These are phyloP conservation scores for Ectemnius cavifrons DNA, from an alignment of 2,888 invertebrate genomes.

Conservation along the genomic window DNA sequence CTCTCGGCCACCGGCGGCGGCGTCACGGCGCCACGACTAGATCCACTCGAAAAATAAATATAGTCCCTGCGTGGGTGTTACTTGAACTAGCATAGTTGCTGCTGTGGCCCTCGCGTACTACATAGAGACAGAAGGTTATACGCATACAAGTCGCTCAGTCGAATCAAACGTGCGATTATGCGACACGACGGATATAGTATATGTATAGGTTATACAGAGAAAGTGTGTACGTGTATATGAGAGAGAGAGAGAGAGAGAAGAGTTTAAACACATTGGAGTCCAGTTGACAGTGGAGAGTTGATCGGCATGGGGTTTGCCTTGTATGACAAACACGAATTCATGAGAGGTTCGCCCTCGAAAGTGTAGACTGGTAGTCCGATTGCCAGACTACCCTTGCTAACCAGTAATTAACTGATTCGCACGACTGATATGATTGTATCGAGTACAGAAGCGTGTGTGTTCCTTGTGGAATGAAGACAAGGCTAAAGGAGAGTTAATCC, in stretches of 20 bases:
- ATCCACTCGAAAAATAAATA: slow-evolving; percentile 8
- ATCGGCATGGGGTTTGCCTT: not conserved
- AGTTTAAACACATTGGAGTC: not conserved
- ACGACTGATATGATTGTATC: no score
- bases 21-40: not conserved
- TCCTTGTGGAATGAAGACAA: no score
- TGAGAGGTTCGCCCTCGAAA: not conserved
- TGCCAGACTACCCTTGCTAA: not conserved
- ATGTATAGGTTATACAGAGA: no score
- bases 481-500: no score
- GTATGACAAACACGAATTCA: not conserved
- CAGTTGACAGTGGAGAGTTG: not conserved
- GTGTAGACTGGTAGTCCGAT: not conserved
- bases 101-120: no score
- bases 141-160: no score
- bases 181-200: not conserved
- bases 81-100: not conserved
- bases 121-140: no score
- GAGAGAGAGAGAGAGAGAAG: not conserved
- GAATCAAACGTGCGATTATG: not conserved
- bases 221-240: no score
- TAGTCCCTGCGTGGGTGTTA: slow-evolving; percentile 2
- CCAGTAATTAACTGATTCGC: not conserved
- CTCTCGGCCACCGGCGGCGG: slow-evolving; percentile 2
- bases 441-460: no score